Evolutionary conservation across 2,797 vertebrate species (phyloP).

Genomic region (Falco peregrinus): DNA sequence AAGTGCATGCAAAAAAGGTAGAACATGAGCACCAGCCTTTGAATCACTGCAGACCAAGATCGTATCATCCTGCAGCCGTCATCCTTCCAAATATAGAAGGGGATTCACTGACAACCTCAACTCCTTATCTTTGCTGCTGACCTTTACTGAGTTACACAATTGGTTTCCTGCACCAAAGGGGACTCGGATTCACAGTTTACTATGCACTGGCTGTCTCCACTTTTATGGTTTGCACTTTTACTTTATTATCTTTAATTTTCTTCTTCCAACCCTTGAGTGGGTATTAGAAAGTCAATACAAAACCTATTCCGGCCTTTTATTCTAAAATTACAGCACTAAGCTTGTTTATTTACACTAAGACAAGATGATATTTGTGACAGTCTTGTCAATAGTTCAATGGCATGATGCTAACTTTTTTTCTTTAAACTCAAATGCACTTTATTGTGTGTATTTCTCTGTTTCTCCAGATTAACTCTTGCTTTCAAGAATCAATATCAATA

Average conservation of each 20-base stretch:
- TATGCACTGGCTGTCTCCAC: not conserved
- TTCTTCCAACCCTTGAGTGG: constrained; percentile 61
- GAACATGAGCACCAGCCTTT: not conserved
- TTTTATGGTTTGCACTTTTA: constrained; percentile 68
- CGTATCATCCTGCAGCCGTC: not conserved
- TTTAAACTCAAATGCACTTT: constrained; percentile 50
- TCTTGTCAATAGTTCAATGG: constrained; percentile 68
- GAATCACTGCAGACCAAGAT: constrained; percentile 9
- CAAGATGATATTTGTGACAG: constrained; percentile 71
- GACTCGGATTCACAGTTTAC: constrained; percentile 5
- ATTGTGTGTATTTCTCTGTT: constrained; percentile 29
- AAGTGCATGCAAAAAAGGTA: not conserved
- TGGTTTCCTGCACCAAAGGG: not conserved
- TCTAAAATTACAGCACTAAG: constrained; percentile 73
- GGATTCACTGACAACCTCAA: constrained; percentile 50
- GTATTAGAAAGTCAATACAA: constrained; percentile 76
- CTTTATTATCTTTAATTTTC: constrained; percentile 77
- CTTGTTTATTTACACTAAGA: constrained; percentile 72
- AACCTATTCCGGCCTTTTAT: constrained; percentile 66
- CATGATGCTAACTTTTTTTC: constrained; percentile 44
- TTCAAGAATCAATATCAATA: constrained; percentile 61
- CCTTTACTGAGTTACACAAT: constrained; percentile 50
- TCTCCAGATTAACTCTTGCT: constrained; percentile 25
- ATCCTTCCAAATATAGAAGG: constrained; percentile 55
- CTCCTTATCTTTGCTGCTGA: constrained; percentile 54